A percentile compares a stretch with the other conserved stretches of the same genome.
These are phyloP conservation scores for Acropora yongei DNA, from an alignment of 64 coral and sea anemone species.

Conservation along the genomic window DNA sequence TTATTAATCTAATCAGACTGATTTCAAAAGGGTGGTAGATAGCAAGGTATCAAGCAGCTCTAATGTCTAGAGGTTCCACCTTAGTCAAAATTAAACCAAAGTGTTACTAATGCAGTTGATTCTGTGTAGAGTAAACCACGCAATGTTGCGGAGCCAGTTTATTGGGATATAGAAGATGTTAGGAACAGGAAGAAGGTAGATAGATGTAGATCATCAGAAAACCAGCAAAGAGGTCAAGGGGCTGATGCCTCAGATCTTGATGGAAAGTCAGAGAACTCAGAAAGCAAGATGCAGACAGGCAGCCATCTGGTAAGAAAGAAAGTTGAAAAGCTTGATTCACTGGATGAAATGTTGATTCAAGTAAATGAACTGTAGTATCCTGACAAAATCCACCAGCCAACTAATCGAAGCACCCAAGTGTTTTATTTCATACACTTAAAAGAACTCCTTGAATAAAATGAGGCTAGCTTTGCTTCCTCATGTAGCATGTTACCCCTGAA, in stretches of 20 bases:
- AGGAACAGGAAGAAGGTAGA: neutral
- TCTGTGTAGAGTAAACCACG: neutral
- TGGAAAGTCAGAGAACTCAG: neutral
- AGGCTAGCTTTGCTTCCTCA: too few relatives aligned
- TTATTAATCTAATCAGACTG: too few relatives aligned
- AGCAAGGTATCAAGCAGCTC: too few relatives aligned
- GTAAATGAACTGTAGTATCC: too few relatives aligned
- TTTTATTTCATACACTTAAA: too few relatives aligned
- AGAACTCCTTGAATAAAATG: too few relatives aligned
- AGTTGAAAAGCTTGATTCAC: neutral
- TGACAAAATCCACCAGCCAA: too few relatives aligned
- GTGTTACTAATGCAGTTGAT: neutral
- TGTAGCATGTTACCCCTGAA: too few relatives aligned
- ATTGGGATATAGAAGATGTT: constrained; percentile 33
- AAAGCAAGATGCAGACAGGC: neutral
- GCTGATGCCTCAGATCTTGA: neutral
- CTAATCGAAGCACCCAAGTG: too few relatives aligned
- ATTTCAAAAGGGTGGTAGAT: too few relatives aligned
- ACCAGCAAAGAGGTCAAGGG: neutral
- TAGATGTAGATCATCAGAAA: neutral
- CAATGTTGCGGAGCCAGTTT: neutral
- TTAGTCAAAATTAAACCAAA: neutral
- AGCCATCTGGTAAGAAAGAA: neutral
- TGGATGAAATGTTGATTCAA: too few relatives aligned
- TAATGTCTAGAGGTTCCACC: too few relatives aligned